Base-by-base conservation (phyloP, 2,888 invertebrate species). In the Brachypalpus laphriformis region DNA sequence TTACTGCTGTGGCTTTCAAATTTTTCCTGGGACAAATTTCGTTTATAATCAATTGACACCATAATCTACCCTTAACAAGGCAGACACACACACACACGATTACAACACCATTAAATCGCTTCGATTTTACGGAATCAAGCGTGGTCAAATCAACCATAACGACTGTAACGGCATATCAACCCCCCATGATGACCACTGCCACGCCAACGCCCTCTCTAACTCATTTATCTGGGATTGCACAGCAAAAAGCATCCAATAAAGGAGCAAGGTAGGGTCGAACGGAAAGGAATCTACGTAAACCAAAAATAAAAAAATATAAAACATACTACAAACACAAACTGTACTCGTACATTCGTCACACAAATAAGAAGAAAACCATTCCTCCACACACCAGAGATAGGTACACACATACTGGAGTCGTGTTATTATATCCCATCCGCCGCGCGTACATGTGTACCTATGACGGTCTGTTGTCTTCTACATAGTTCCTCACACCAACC, bases 361-460 rank as follows among this genome's bases (percentile, higher is more conserved):
- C 65, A 81, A 63, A 82, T 59, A 76, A 85, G 85, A 85, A 85
- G 85, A 85, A 85, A 81, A 74, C 80, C 82, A 72, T 83, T 74
- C 59, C 80, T 63, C 49, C 34, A 6, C 54, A 9, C 20, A 7
- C 16, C 49, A 20, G 1, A 22, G 2, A 57, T n/a, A 45, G 61
- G 68, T 11, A 57, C 54, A 68, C 37, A 56, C 31, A 49, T 34
- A 25, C 34, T 37, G 14, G n/a, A n/a, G 28, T 28, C 25, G 47
- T 68, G 81, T 82, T 76, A 76, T 76, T 81, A 47, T 82, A 76
- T 40, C 71, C 71, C 28, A 47, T 72, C 72, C 49, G 37, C 74
- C 31, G 8, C 7, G 31, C 31, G 56, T 75, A 75, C 68, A 68
- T 81, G 74, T 83, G 83, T 74, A 57, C 56, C 14, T 14, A 47